Evolutionary conservation across 53 echinoderm and acorn worm genomes (phyloP), one percentile per base, ranked within the genome.

Genomic region (Apostichopus leukothele): DNA sequence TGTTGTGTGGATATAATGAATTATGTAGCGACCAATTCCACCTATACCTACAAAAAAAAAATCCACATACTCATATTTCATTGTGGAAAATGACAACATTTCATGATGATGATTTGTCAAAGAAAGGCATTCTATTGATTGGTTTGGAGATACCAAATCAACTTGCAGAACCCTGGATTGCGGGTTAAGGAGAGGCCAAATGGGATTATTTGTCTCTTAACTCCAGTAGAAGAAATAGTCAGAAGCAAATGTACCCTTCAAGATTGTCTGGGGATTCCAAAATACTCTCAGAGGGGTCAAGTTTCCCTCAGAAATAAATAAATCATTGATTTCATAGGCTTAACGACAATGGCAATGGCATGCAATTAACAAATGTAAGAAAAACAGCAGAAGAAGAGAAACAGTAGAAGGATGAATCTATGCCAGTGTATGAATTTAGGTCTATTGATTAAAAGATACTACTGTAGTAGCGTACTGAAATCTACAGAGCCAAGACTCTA

Each of bases 61-160:
- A 26, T 76, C 50, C 80, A 80, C 53, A 53, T 80, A 54, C 54
- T 80, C 80, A 80, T 80, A 80, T 80, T 80, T 80, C 80, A 19
- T 53, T n/a, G 80, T 53, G 80, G 80, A 80, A 71, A 80, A 80
- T 80, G 80, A 53, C 80, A 80, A 80, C 54, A 80, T 20, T 50
- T 55, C 57, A 53, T 18, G 80, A 55, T n/a, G 80, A 80, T 21
- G 23, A 80, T 6, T 80, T 80, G 80, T 80, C 80, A 80, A 54
- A 51, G 54, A 19, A 71, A 71, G 80, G 54, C 53, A 80, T 80
- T 57, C 57, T 57, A 80, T 80, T 51, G 80, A 80, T 80, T 80
- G 80, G 80, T 80, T 80, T 80, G 20, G 18, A 57, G 54, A 80
- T 80, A 57, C 22, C 54, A 52, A 80, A 57, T 53, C 54, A 80